Base-by-base conservation (phyloP, 2,888 invertebrate species). In the Byasa hedistus region DNA sequence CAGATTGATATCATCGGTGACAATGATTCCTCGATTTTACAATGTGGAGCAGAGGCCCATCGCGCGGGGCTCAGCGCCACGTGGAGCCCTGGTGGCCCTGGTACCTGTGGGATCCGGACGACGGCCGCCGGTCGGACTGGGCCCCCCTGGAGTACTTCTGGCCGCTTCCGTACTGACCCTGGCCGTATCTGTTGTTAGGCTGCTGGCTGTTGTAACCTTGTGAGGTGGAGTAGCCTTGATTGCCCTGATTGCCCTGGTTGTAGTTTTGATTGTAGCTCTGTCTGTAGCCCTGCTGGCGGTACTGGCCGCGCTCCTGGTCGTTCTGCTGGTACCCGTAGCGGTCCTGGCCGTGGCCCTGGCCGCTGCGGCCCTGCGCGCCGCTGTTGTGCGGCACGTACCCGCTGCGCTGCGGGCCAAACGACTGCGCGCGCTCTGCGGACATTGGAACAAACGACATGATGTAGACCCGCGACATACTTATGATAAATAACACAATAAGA, bases 401-500 rank as follows among this genome's bases (percentile, higher is more conserved):
- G 52, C 85, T 77, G 17, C 89, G 84, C 21, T 82, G 79, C 0
- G 91, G 91, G 0, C 91, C 90, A 72, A 72, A 87, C 0, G 86
- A 83, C 0, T 85, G 82, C 17, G 88, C 85, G 0, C 87, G 88
- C 76, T 81, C 91, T 91, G 86, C 0, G 84, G 86, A 84, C 89
- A 88, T 22, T 61, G 8, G 12, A 51, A 32, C 39, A 57, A 48
- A 59, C 10, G 32, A 32, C 32, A 32, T 32, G 32, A 32, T 32
- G 32, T 32, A 32, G 32, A n/a, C n/a, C n/a, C n/a, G n/a, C n/a
- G n/a, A n/a, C n/a, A n/a, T n/a, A n/a, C n/a, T n/a, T n/a, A n/a
- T n/a, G n/a, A n/a, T n/a, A n/a, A n/a, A n/a, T n/a, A n/a, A n/a
- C n/a, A n/a, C n/a, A n/a, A n/a, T n/a, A n/a, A n/a, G n/a, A n/a